Base-by-base conservation (phyloP, 92 coral and sea anemone species). In the Pocillopora meandrina region DNA sequence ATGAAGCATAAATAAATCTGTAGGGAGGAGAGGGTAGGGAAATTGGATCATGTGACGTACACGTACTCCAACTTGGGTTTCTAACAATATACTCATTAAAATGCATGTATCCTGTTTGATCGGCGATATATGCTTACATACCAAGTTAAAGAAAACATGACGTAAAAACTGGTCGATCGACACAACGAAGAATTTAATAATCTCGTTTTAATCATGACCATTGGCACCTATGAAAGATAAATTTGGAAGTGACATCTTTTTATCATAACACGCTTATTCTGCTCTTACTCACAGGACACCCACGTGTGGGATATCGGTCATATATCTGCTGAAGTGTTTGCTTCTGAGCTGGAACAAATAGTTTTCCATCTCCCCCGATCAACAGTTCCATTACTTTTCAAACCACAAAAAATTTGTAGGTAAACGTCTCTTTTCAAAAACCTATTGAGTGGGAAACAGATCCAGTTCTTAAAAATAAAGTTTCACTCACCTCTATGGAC, bases 21-120 rank as follows among this genome's bases (percentile, higher is more conserved):
- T 12, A 47, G 85, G 85, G 85, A 81, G 85, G 85, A 77, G 85
- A 71, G 85, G 77, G 77, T 15, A 70, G 73, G 74, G 74, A 0
- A 70, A 69, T 3, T 16, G 13, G 42, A 7, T 12, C 62, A 3
- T 59, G 10, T 59, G 62, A 59, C 62, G 62, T 57, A 59, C 20
- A 12, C 17, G 31, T 49, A 69, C 56, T 19, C 14, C 17, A n/a
- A 11, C 49, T 42, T 12, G 20, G 1, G 16, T 2, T 67, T 67
- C 72, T 26, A 31, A 31, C 26, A 67, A 31, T 23, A 23, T 9
- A 31, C 52, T 13, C 72, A 26, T 8, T 11, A 68, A 12, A 42
- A 42, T 2, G 73, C 55, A 34, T 33, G 55, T 10, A 31, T 70
- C 19, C 74, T 21, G 5, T 49, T 34, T 34, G 55, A 31, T 69